phyloP scores from a whole-genome alignment of 2,113 vertebrate genomes.

The Crotalus helleri region DNA sequence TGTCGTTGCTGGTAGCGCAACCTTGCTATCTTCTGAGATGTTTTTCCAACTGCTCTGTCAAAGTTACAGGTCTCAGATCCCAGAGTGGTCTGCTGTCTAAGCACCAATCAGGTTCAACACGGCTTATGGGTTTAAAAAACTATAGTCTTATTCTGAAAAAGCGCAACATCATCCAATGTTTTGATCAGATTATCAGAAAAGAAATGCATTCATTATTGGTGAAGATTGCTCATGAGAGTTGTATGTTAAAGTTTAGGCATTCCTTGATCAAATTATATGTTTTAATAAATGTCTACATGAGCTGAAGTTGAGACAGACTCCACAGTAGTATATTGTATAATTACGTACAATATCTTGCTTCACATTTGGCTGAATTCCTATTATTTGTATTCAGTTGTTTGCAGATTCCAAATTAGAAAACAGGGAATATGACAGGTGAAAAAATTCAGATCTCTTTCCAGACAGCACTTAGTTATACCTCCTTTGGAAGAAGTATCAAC shows the following conservation, averaged over 20 bases:
- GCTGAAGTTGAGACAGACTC: neutral
- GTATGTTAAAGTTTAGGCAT: neutral
- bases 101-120: neutral
- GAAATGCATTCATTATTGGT: neutral
- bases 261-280: neutral
- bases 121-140: neutral
- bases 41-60: neutral
- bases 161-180: neutral
- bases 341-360: neutral
- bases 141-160: neutral
- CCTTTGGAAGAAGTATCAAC: neutral
- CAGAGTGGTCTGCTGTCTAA: neutral
- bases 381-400: neutral
- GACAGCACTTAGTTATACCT: neutral
- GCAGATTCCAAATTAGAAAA: neutral
- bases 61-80: neutral
- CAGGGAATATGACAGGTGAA: neutral
- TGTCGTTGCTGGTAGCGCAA: neutral
- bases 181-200: neutral
- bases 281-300: neutral
- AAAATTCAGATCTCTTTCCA: neutral
- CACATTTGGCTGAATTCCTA: neutral
- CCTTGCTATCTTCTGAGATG: neutral
- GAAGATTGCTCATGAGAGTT: neutral
- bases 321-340: neutral